Evolutionary conservation across 2,888 invertebrate genomes (phyloP), one percentile per base, ranked within the genome.

Genomic region (Diaperis boleti): DNA sequence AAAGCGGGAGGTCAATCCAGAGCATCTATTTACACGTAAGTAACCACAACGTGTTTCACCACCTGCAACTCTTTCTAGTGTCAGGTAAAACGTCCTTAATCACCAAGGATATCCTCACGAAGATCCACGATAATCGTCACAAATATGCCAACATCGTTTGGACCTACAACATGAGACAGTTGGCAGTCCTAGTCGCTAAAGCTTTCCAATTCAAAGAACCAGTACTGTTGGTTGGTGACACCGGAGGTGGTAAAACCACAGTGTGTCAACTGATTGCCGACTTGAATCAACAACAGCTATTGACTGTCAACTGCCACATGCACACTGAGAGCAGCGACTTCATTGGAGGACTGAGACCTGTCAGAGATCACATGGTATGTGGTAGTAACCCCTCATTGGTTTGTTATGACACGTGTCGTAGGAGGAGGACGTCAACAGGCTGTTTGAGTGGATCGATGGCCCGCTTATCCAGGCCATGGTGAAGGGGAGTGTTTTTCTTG

Each of bases 391-490:
- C 13, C 7, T 45, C n/a, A n/a, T n/a, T n/a, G n/a, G n/a, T n/a
- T n/a, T n/a, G n/a, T n/a, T n/a, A n/a, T n/a, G n/a, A n/a, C n/a
- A n/a, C n/a, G n/a, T n/a, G n/a, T 42, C 65, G 71, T 41, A 77
- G 74, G 72, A 68, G 14, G 73, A 74, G 17, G 71, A 76, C 62
- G 69, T 75, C 11, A 79, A 79, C 45, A 86, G 87, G 76, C 82
- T 98, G 8, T 98, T 99, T 79, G 97, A 98, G 82, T 99, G 99
- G 99, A 89, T 92, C 0, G 96, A 99, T 79, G 99, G 99, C 0
- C 96, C 98, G 0, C 84, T 99, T 54, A 92, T 99, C 44, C 85
- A 88, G 63, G 92, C 98, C 0, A 97, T 99, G 98, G 85, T 87
- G 70, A 84, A 87, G 8, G 99, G 98, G 0, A 86, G 88, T 64